Base-by-base conservation (phyloP, 23 tunicate genomes). In the Clavelina lepadiformis region DNA sequence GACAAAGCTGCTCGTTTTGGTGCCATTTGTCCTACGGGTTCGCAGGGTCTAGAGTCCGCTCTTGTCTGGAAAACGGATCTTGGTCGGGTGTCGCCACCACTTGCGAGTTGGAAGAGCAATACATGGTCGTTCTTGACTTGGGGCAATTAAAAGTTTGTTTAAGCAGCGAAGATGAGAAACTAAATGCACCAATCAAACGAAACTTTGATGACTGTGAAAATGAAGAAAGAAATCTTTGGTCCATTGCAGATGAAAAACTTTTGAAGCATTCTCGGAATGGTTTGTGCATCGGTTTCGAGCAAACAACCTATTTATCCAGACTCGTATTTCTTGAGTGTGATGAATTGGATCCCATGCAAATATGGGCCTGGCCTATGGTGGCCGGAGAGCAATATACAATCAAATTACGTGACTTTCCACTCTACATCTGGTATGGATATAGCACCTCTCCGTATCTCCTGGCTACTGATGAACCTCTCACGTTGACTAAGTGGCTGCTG, bases 391-490 rank as follows among this genome's bases (percentile, higher is more conserved):
- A 46, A 13, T 67, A 77, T 31, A 54, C 72, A 5, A 38, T 77
- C 27, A 77, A 77, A 30, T 27, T 77, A 3, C 58, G 58, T 37
- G 46, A 56, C 51, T 28, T 30, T 8, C 58, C 29, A 1, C 28
- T 77, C 5, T 77, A 67, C 35, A 2, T 67, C 5, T 77, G 83
- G 83, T 75, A 77, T 15, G 83, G 83, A 13, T 77, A 77, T 58
- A n/a, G 34, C 7, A 51, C 83, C 5, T 27, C 27, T 1, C 46
- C 71, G 33, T 41, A 67, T 20, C 0, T 67, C 32, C 24, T 67
- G 28, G 38, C 51, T 2, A 56, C 25, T 7, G 58, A 44, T 3
- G 30, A 67, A 20, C 0, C 49, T 50, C 2, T 31, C 18, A 37
- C 53, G 3, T 41, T 67, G 4, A 8, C 75, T 3, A 56, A 31